Base-by-base conservation (phyloP, 2,888 invertebrate genomes). In the Nudaria mundana region DNA sequence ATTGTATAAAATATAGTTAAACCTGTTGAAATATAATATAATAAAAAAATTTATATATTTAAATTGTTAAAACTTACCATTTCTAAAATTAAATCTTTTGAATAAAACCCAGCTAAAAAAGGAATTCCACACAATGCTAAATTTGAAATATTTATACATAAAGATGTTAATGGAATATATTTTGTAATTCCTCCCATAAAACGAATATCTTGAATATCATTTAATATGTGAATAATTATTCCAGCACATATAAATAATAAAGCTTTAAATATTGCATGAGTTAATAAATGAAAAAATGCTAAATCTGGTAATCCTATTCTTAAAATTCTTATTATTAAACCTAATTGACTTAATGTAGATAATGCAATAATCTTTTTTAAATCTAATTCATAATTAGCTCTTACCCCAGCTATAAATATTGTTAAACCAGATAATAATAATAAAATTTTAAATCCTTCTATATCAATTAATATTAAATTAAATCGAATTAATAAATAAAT, bases 311-410 rank as follows among this genome's bases (percentile, higher is more conserved):
- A 78, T 0, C 91, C 90, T n/a, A n/a, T n/a, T n/a, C n/a, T n/a
- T n/a, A n/a, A n/a, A n/a, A n/a, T n/a, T n/a, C n/a, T n/a, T n/a
- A 94, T 92, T 90, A 94, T 94, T 71, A 94, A 88, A 0, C 93
- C 93, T 70, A 94, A 84, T 69, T 94, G 94, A 1, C 93, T 94
- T 77, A 94, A 89, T 53, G 93, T 94, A 1, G 94, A 94, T 66
- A 93, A 85, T 67, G 94, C 94, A 92, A 94, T 93, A 91, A 93
- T 92, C 85, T 94, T 94, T 78, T 94, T 94, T 69, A 93, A 87
- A 86, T 94, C 94, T 90, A 81, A 91, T 47, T 92, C 91, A 90
- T 89, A 91, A 88, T 89, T 91, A 56, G 91, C 92, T 0, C 90
- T 85, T 64, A 91, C 70, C 0, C 91, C 91, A 1, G 91, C 82